Conservation (phyloP, 2,113 vertebrate species). For the Chamaetylas fuelleborni region DNA sequence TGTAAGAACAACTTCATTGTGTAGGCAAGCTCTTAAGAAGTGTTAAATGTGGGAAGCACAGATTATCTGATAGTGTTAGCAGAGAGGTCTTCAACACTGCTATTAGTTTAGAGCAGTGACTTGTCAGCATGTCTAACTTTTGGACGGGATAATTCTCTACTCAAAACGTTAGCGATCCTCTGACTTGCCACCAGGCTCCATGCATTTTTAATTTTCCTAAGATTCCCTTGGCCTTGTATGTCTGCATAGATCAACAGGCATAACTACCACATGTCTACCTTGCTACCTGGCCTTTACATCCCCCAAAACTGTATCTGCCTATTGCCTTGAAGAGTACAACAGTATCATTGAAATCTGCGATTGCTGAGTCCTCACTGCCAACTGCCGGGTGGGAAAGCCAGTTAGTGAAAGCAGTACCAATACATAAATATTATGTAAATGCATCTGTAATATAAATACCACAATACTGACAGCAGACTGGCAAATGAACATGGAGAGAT, state of each 20-base stretch:
- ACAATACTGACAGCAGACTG: not conserved
- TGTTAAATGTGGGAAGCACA: conserved; percentile 60
- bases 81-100: conserved; percentile 29
- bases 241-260: not conserved
- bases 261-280: not conserved
- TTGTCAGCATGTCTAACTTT: not conserved
- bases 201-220: not conserved
- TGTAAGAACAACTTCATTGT: conserved; percentile 46
- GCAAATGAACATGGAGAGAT: not conserved
- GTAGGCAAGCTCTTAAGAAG: conserved; percentile 53
- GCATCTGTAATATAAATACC: not conserved
- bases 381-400: not conserved
- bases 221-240: not conserved
- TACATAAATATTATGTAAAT: not conserved
- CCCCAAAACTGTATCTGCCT: not conserved
- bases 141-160: not conserved
- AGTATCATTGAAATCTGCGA: not conserved
- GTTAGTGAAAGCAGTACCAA: not conserved
- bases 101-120: conserved; percentile 23
- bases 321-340: not conserved
- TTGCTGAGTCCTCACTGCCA: not conserved
- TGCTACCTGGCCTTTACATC: not conserved
- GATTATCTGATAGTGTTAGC: conserved; percentile 32
- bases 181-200: not conserved
- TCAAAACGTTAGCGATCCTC: not conserved